These are phyloP conservation scores for Carollia perspicillata DNA, from an alignment of 2,113 vertebrate species.

Conservation along the genomic window DNA sequence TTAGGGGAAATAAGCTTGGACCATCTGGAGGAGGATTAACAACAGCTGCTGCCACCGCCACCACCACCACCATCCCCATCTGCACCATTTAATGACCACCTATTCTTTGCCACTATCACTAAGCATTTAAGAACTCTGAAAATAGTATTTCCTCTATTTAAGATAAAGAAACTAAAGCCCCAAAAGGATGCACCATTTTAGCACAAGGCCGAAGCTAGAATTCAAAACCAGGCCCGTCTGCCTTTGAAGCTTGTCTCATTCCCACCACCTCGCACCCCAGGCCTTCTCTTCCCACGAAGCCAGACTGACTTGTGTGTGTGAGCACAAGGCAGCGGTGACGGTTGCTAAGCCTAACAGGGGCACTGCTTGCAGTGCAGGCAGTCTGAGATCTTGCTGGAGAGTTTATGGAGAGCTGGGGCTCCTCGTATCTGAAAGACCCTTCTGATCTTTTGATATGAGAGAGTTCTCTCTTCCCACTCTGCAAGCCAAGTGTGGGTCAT, in stretches of 20 bases:
- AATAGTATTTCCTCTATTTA: not conserved
- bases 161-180: not conserved
- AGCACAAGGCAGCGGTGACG: accelerated
- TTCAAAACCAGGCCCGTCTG: not conserved
- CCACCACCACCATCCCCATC: too few species aligned
- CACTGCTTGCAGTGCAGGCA: too few species aligned
- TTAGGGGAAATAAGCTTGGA: not conserved
- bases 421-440: not conserved
- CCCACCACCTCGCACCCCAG: not conserved
- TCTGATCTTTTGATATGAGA: not conserved
- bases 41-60: not conserved
- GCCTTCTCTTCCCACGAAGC: not conserved
- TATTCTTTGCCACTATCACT: not conserved
- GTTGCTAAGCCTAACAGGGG: not conserved
- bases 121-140: not conserved
- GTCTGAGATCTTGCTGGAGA: not conserved
- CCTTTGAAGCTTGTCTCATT: not conserved
- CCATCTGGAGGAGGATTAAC: not conserved
- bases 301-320: not conserved
- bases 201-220: not conserved
- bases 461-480: not conserved
- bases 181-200: not conserved
- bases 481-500: not conserved
- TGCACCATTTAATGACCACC: not conserved
- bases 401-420: not conserved